Percentiles rank a stretch among this genome's conserved stretches.
Conservation (phyloP, 2,888 invertebrate genomes). For the Cephus rjabovi region DNA sequence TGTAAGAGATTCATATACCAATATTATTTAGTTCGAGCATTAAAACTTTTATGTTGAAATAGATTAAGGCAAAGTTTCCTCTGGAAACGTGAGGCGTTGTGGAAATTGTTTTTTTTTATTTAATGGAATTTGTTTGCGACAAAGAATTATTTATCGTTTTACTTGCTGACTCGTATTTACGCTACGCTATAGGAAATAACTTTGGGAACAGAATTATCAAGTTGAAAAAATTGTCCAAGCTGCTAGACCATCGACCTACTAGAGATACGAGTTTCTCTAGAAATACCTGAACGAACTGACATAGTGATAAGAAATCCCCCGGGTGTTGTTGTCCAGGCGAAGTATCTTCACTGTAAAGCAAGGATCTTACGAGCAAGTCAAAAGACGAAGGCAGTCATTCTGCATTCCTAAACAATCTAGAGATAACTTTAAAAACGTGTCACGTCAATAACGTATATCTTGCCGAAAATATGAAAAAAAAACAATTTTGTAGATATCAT, state of each 20-base stretch:
- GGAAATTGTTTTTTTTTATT: neutral
- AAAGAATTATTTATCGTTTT: neutral
- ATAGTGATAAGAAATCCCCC: constrained; percentile 11
- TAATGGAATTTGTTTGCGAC: neutral
- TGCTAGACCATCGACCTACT: constrained; percentile 15
- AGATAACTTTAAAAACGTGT: constrained; percentile 20
- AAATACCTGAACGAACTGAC: constrained; percentile 20
- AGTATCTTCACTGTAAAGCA: neutral
- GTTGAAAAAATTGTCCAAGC: neutral
- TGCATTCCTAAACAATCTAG: constrained; percentile 25
- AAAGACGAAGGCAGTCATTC: neutral
- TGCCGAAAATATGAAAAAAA: constrained; percentile 19
- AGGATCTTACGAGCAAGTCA: neutral
- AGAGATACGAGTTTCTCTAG: constrained; percentile 9
- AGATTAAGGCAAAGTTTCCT: neutral
- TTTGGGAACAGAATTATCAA: neutral
- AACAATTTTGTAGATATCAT: neutral
- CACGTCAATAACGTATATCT: constrained; percentile 16
- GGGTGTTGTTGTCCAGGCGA: neutral
- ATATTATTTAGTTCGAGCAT: neutral
- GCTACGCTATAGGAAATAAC: neutral
- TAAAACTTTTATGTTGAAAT: neutral
- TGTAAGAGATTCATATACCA: neutral
- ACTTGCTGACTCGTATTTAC: neutral
- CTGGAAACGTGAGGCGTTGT: neutral